Evolutionary conservation across 2,888 invertebrate genomes (phyloP).

Genomic region (Oscheius sp.): DNA sequence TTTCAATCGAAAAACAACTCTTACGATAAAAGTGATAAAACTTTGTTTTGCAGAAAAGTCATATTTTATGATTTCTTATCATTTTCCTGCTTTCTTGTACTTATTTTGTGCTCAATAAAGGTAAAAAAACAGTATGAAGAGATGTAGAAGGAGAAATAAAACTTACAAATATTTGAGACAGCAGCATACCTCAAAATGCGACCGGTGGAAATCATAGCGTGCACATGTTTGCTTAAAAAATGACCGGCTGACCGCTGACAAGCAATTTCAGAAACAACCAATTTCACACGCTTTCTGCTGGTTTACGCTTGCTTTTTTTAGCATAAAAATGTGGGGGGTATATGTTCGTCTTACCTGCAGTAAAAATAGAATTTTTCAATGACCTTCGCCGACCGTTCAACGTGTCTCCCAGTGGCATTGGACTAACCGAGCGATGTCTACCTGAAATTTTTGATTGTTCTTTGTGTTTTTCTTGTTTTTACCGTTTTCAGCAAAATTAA

Average conservation of each 20-base stretch:
- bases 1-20: background rate
- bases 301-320: no score
- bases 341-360: background rate
- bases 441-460: background rate
- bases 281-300: no score
- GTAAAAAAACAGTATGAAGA: no score
- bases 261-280: no score
- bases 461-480: background rate
- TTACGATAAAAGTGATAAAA: no score
- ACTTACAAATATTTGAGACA: background rate
- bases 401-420: conserved; percentile 7
- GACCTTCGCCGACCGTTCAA: conserved; percentile 19
- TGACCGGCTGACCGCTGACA: no score
- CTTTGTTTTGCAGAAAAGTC: no score
- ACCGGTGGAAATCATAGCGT: background rate
- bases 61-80: background rate
- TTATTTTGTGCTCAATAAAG: background rate
- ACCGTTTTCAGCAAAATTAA: conserved; percentile 5
- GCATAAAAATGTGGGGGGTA: no score
- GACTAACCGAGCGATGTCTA: conserved; percentile 28
- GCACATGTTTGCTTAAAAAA: background rate
- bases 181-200: conserved; percentile 8
- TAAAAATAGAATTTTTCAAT: conserved; percentile 14
- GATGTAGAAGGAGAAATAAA: background rate
- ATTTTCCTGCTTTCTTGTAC: background rate